Base-by-base conservation (phyloP, 2,888 invertebrate species). In the Apodemia mormo region DNA sequence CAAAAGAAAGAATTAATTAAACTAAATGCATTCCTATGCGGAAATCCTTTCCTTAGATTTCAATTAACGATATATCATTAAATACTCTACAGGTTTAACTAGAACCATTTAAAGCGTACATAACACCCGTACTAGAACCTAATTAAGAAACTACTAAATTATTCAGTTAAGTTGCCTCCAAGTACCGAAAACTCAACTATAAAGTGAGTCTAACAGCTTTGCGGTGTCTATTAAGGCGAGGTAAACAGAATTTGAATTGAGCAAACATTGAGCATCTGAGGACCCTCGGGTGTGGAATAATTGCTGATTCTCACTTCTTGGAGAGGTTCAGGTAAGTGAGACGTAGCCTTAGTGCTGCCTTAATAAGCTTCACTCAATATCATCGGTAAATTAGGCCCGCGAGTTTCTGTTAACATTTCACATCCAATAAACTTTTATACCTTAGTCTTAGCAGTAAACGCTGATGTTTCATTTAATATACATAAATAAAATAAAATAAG, bases 151-250 rank as follows among this genome's bases (percentile, higher is more conserved):
- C 61, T 61, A 61, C 61, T 61, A 61, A 30, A 61, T 33, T 61
- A 61, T 49, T 66, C 66, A 66, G 52, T 43, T 66, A 66, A 66
- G 66, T 66, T 66, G 12, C n/a, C 49, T 52, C 33, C 12, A 61
- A 45, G 49, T 52, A 66, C 52, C 49, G 66, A 52, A 52, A 49
- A 66, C 33, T 33, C 49, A 49, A 49, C 49, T 49, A 49, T 52
- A 49, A 66, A 66, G 66, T 64, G 68, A 64, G 66, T 61, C 75
- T 75, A 75, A 75, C 72, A 72, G 75, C 71, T 61, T 75, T 74
- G 74, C 66, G 75, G 70, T 75, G 74, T 74, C 73, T 71, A 68
- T 61, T 67, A 54, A 37, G 54, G 22, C 22, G 22, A 33, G 49
- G 68, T 68, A 70, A 72, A 72, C 70, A 69, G 73, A 68, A 66